Evolutionary conservation across 1,140 invertebrate species (phyloP).

Genomic region (Ptiloglossa arizonensis): DNA sequence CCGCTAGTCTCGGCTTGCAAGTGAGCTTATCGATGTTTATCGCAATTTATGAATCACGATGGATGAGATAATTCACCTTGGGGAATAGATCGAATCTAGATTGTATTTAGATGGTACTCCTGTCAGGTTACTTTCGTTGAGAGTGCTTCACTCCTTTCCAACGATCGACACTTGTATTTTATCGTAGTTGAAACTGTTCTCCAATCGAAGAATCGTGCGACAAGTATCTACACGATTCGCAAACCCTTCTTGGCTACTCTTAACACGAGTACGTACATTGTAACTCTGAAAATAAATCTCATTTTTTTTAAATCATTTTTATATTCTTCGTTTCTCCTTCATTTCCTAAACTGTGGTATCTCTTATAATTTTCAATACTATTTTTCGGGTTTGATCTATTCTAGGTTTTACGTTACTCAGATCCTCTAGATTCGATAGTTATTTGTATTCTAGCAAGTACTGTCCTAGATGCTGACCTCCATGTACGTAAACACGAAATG

Average conservation of each 20-base stretch:
- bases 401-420: too few species aligned
- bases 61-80: neutral
- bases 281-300: neutral
- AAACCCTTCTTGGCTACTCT: neutral
- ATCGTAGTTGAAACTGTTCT: neutral
- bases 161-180: neutral
- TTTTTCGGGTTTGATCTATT: too few species aligned
- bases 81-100: neutral
- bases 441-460: too few species aligned
- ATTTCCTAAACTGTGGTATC: too few species aligned
- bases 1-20: constrained; percentile 78
- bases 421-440: too few species aligned
- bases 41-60: neutral
- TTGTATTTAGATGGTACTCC: neutral
- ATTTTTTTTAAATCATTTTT: neutral
- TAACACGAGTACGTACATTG: too few species aligned
- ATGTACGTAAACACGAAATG: too few species aligned
- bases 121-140: neutral
- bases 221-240: too few species aligned
- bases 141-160: neutral
- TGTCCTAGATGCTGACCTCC: neutral
- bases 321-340: too few species aligned
- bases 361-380: too few species aligned
- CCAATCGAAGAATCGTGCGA: neutral
- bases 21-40: constrained; percentile 63